Conservation (phyloP, 2,113 vertebrate species). For the Coregonus clupeaformis region DNA sequence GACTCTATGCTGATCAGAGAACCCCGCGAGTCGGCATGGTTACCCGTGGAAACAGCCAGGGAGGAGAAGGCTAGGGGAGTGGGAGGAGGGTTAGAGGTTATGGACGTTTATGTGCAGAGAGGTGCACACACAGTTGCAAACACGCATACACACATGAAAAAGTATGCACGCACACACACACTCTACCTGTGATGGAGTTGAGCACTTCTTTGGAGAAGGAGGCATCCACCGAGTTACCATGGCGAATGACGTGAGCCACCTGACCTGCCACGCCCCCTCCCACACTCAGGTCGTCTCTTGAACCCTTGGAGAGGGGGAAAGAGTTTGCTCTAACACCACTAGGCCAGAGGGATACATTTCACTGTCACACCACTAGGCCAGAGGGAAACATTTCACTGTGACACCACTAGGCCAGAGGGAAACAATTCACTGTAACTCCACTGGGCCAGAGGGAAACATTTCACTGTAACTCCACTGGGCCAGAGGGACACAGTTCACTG, state of each 20-base stretch:
- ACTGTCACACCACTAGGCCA: too few species aligned
- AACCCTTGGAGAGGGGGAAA: slow-evolving; percentile 79
- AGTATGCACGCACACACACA: not conserved
- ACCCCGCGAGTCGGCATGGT: slow-evolving; percentile 91
- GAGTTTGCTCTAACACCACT: not conserved
- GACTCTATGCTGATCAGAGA: slow-evolving; percentile 97
- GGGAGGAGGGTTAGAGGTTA: slow-evolving; percentile 19
- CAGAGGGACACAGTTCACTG: too few species aligned
- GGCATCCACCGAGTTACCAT: slow-evolving; percentile 90
- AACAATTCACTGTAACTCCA: too few species aligned
- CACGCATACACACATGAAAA: not conserved
- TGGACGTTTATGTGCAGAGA: not conserved
- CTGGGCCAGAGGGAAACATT: too few species aligned
- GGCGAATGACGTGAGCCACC: slow-evolving; percentile 76
- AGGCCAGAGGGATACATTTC: not conserved
- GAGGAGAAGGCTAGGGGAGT: slow-evolving; percentile 84
- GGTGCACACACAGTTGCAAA: slow-evolving; percentile 23
- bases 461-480: too few species aligned
- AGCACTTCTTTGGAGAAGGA: slow-evolving; percentile 98
- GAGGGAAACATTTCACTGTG: too few species aligned
- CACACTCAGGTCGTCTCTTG: slow-evolving; percentile 91
- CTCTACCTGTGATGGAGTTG: slow-evolving; percentile 96
- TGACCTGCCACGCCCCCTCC: slow-evolving; percentile 78
- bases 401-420: not conserved
- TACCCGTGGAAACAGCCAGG: slow-evolving; percentile 91